Evolutionary conservation across 2,888 invertebrate species (phyloP), one percentile per base, ranked within the genome.

Genomic region (Fabriciana adippe): DNA sequence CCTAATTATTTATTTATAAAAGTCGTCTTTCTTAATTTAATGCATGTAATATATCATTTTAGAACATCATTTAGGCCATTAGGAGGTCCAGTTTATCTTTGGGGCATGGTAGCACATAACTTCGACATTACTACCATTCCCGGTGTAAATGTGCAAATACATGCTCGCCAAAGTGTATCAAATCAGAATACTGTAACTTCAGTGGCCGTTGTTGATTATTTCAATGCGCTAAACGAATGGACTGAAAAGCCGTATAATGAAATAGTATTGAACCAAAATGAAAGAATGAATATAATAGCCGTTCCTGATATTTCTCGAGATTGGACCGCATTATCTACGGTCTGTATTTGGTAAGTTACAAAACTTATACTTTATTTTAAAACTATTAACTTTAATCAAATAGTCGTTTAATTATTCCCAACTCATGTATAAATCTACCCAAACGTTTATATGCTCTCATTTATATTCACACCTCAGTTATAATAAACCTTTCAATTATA

Each of bases 51-150:
- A 31, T 48, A 2, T 61, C 67, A 67, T 82, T 80, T 41, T 74
- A 71, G 72, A 60, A 71, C 72, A 14, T 55, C 68, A 64, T 92
- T 88, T 73, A 75, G 79, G 18, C 73, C 87, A 0, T 47, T 91
- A 6, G 70, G 73, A 67, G 85, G 84, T 0, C 84, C 89, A 0
- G 76, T 84, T 0, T 83, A 88, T 45, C 76, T 81, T 1, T 91
- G 88, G 89, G 87, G 88, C 0, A 84, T 92, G 83, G 74, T 88
- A 0, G 90, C 90, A 1, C 92, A 92, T 67, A 86, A 85, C 66
- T 82, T 90, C 16, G 72, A 73, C 18, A 82, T 77, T 16, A 74
- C 86, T 3, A 84, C 81, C 63, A 74, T 81, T n/a, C 88, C 89
- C 0, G 75, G 79, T 0, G 55, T 76, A 3, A 82, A 87, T 35